phyloP scores from a whole-genome alignment of 2,113 vertebrate genomes.

The Acanthisitta chloris region DNA sequence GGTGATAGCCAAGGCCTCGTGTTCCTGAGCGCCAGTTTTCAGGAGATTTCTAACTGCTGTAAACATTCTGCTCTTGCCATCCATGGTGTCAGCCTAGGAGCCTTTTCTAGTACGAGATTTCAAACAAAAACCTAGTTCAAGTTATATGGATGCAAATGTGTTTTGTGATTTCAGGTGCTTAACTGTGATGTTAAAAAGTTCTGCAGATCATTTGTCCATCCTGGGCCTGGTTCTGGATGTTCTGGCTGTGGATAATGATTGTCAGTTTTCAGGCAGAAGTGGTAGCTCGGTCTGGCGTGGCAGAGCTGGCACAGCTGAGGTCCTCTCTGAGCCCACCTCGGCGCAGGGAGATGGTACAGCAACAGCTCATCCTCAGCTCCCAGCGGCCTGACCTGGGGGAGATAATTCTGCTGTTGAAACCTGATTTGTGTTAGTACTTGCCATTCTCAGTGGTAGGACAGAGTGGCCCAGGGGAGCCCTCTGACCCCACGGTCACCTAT shows the following conservation, averaged over 20 bases:
- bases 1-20: conserved; percentile 58
- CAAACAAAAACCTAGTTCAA: conserved; percentile 46
- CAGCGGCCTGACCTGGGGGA: background rate
- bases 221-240: conserved; percentile 43
- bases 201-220: conserved; percentile 60
- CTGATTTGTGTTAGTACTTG: background rate
- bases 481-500: background rate
- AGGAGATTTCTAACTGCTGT: conserved; percentile 68
- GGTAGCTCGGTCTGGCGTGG: background rate
- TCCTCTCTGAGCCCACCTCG: background rate
- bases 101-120: conserved; percentile 53
- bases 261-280: background rate
- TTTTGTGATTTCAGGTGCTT: conserved; percentile 67
- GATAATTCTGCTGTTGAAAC: background rate
- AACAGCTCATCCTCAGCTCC: background rate
- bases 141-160: conserved; percentile 64
- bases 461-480: too few species aligned
- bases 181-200: conserved; percentile 62
- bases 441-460: background rate
- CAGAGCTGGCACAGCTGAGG: background rate
- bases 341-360: background rate
- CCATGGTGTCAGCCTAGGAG: conserved; percentile 57
- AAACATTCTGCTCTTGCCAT: conserved; percentile 60
- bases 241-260: conserved; percentile 9
- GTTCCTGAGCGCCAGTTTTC: conserved; percentile 68